Evolutionary conservation across 53 echinoderm and acorn worm genomes (phyloP).

Genomic region (Stichopus horrens): DNA sequence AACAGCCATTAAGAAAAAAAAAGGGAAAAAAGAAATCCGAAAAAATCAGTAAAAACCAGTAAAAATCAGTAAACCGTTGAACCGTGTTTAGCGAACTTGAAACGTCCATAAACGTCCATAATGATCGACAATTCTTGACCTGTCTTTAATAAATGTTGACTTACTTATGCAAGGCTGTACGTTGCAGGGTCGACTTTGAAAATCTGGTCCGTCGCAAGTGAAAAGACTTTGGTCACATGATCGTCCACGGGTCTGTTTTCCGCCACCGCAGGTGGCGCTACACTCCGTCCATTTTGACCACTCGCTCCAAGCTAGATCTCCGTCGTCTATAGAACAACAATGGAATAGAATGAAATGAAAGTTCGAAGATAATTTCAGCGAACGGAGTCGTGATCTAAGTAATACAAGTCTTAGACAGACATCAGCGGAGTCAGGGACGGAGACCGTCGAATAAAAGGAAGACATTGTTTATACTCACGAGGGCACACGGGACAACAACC

Average conservation of each 20-base stretch:
- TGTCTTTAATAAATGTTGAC: background rate
- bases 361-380: background rate
- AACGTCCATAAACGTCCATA: too few species aligned
- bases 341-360: background rate
- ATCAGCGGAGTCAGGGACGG: too few species aligned
- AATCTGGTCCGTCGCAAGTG: constrained; percentile 83
- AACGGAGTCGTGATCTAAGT: too few species aligned
- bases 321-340: constrained; percentile 44
- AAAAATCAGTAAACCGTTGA: too few species aligned
- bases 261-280: constrained; percentile 76
- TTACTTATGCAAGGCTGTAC: constrained; percentile 77
- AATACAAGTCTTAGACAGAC: too few species aligned
- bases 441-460: too few species aligned
- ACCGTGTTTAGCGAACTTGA: too few species aligned
- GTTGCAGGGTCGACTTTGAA: constrained; percentile 83
- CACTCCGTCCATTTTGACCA: constrained; percentile 97
- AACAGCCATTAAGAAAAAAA: too few species aligned
- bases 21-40: too few species aligned
- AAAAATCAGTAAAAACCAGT: too few species aligned
- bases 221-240: constrained; percentile 83
- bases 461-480: constrained; percentile 50
- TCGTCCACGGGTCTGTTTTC: constrained; percentile 78
- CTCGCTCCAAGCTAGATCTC: constrained; percentile 83
- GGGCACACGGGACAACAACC: constrained; percentile 90
- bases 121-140: too few species aligned